These are phyloP conservation scores for Sminthurinus signatus DNA, from an alignment of 1,140 invertebrate genomes.

Conservation along the genomic window DNA sequence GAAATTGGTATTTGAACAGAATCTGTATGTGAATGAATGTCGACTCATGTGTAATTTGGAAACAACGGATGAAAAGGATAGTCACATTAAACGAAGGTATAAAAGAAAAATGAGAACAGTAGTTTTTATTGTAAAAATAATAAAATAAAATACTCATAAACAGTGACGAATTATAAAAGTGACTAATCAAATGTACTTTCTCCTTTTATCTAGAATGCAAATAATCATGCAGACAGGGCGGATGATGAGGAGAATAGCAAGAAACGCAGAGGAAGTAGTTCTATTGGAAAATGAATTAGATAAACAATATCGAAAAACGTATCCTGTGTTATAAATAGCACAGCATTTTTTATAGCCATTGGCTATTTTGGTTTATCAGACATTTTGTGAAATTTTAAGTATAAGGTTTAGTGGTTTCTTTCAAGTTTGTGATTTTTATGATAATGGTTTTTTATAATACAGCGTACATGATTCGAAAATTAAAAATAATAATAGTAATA, in stretches of 20 bases:
- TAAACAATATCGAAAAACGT: constrained; percentile 30
- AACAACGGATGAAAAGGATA: background rate
- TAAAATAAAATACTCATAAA: too few species aligned
- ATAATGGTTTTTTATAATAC: too few species aligned
- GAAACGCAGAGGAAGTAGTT: constrained; percentile 24
- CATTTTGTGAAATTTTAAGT: too few species aligned
- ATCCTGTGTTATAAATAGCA: constrained; percentile 32
- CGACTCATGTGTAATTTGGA: constrained; percentile 15
- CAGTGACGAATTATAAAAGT: too few species aligned
- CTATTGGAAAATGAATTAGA: constrained; percentile 33
- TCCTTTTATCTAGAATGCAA: constrained; percentile 13
- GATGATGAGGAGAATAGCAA: constrained; percentile 25
- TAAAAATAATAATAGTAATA: too few species aligned
- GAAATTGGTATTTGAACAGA: constrained; percentile 7
- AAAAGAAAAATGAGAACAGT: background rate
- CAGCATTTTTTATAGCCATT: too few species aligned
- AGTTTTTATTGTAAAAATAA: too few species aligned
- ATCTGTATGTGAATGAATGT: constrained; percentile 14
- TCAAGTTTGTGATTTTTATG: too few species aligned
- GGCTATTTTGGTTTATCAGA: too few species aligned
- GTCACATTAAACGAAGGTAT: background rate
- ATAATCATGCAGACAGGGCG: constrained; percentile 23
- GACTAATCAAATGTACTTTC: background rate
- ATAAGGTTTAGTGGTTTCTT: too few species aligned
- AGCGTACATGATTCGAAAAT: too few species aligned